Conservation (phyloP, 2,113 vertebrate genomes). For the Euleptes europaea region DNA sequence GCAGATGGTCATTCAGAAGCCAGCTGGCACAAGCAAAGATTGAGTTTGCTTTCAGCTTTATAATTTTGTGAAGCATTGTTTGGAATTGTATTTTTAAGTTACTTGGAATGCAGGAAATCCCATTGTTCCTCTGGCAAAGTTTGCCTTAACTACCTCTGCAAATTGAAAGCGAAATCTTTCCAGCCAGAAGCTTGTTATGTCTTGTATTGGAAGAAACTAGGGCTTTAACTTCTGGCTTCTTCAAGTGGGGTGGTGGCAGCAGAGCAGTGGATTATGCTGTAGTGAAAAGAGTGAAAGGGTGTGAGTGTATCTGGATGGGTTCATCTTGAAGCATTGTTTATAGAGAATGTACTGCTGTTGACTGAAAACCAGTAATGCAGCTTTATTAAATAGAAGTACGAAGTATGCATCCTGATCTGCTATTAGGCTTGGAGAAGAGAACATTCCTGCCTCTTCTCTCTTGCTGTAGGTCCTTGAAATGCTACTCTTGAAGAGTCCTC, state of each 20-base stretch:
- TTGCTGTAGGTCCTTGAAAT: too few species aligned
- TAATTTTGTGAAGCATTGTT: neutral
- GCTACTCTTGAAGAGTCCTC: too few species aligned
- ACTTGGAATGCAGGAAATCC: neutral
- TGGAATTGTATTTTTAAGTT: rapidly evolving
- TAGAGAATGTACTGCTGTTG: neutral
- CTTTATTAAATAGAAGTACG: too few species aligned
- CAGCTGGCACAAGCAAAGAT: neutral
- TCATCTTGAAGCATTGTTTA: neutral
- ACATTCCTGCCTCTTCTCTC: too few species aligned
- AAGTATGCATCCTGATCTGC: too few species aligned
- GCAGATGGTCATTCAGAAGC: conserved; percentile 38
- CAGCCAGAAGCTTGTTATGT: neutral
- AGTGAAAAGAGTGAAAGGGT: neutral
- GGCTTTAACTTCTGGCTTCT: neutral
- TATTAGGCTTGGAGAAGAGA: too few species aligned
- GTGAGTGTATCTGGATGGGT: neutral
- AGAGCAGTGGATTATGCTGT: neutral
- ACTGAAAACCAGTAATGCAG: too few species aligned
- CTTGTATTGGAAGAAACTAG: neutral
- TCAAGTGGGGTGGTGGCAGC: neutral
- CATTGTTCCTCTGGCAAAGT: conserved; percentile 19
- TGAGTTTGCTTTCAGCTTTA: conserved; percentile 10
- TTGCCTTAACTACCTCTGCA: neutral
- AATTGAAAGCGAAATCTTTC: neutral